Percentiles rank a stretch among this genome's conserved stretches.
phyloP scores from a whole-genome alignment of 2,113 vertebrate species.

The Zosterops pallidus region DNA sequence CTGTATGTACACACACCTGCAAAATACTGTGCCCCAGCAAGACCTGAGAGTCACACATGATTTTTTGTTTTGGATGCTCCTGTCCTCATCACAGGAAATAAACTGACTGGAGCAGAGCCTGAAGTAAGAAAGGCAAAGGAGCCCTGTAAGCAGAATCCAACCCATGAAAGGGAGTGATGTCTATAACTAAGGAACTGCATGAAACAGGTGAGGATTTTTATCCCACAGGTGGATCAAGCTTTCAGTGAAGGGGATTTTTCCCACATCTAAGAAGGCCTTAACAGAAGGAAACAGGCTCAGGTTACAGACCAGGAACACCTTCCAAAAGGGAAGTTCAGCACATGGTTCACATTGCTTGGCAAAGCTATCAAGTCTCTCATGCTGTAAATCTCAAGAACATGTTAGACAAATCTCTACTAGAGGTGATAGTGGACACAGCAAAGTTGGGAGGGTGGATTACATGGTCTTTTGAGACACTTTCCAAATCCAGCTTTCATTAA shows the following conservation, averaged over 20 bases:
- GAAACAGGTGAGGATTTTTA: background rate
- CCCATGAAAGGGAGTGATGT: background rate
- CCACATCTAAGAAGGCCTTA: background rate
- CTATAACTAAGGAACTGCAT: background rate
- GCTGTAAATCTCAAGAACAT: background rate
- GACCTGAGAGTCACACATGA: background rate
- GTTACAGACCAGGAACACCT: background rate
- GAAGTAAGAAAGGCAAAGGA: background rate
- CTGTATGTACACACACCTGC: accelerated
- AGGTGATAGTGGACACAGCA: background rate
- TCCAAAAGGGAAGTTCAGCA: background rate
- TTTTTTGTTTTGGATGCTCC: background rate
- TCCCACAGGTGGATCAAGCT: background rate
- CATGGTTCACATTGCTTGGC: background rate
- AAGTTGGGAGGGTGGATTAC: background rate
- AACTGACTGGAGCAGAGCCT: background rate
- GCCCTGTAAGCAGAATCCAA: background rate
- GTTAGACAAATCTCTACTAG: background rate
- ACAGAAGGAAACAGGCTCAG: background rate
- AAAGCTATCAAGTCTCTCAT: background rate
- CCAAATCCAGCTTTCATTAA: background rate
- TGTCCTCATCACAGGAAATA: background rate
- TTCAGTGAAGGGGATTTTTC: background rate
- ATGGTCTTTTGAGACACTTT: background rate
- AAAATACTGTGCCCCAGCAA: background rate